Evolutionary conservation across 2,113 vertebrate species (phyloP), one percentile per base, ranked within the genome.

Genomic region (Mus pahari): DNA sequence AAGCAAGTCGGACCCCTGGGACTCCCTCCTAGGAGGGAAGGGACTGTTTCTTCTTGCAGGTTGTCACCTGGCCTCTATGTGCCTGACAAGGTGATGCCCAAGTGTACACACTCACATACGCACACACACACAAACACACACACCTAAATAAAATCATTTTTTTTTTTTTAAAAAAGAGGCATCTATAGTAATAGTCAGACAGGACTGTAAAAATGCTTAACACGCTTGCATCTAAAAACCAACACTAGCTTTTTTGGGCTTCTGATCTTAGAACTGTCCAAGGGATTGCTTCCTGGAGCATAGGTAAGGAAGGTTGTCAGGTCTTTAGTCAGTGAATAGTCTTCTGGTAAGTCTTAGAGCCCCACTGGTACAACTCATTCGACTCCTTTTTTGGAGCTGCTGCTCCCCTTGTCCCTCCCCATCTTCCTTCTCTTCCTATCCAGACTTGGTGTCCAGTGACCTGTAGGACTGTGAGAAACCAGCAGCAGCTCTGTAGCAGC

Each of bases 371-470:
- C 50, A 2, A 31, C 55, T 83, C 88, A 11, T 26, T 42, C 26
- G 70, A 24, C 31, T 71, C 28, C 20, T 81, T 82, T 2, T 50
- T 14, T 83, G 58, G 24, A 74, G 26, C 53, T 39, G 20, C 33
- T 3, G 20, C 20, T 0, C 5, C n/a, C 22, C 19, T 19, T 4
- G 36, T 0, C 1, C 55, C 4, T 19, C 28, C 28, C 17, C 16
- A 9, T n/a, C 20, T 3, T 62, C 13, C 82, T 22, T 39, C 28
- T 53, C 10, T 53, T 33, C 55, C 2, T 2, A 26, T 45, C 0
- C 19, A 45, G 66, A 8, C 39, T 42, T 74, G 73, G 42, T 62
- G 55, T 20, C 53, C 74, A n/a, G 13, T 92, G 68, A 79, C 45
- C 50, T 31, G n/a, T 71, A n/a, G 53, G 42, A 53, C 26, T n/a